phyloP scores from a whole-genome alignment of 35 echinoderm and acorn worm species.

The Anneissia japonica region DNA sequence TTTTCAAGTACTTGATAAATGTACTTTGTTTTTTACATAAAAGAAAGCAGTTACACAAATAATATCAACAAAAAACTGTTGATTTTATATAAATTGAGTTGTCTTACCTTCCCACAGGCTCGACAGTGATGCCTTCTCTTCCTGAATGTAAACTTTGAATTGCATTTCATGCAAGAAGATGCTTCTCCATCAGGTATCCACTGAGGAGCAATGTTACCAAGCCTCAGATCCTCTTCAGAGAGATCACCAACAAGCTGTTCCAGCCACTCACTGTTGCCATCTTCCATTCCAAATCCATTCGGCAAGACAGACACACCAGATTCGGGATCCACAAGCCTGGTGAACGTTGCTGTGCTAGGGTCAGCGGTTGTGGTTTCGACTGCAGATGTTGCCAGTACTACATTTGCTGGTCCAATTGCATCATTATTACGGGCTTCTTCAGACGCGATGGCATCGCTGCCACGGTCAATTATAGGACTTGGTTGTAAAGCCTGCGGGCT shows the following conservation, averaged over 20 bases:
- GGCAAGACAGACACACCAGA: not conserved
- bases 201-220: constrained; percentile 77
- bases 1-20: not conserved
- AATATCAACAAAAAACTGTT: not conserved
- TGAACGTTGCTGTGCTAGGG: not conserved
- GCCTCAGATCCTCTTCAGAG: not conserved
- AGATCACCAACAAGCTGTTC: not conserved
- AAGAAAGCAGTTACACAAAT: not conserved
- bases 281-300: constrained; percentile 12
- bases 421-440: not conserved
- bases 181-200: constrained; percentile 93
- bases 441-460: not conserved
- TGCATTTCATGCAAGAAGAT: constrained; percentile 78
- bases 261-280: not conserved
- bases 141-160: constrained; percentile 86
- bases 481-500: constrained; percentile 48
- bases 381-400: not conserved
- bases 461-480: constrained; percentile 52
- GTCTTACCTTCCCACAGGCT: constrained; percentile 92
- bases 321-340: constrained; percentile 29
- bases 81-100: not conserved
- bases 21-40: not conserved
- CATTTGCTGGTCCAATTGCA: not conserved
- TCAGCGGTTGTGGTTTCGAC: not conserved
- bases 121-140: constrained; percentile 96